These are phyloP conservation scores for Halcyon leucocephala DNA, from an alignment of 2,797 vertebrate genomes.

Conservation along the genomic window DNA sequence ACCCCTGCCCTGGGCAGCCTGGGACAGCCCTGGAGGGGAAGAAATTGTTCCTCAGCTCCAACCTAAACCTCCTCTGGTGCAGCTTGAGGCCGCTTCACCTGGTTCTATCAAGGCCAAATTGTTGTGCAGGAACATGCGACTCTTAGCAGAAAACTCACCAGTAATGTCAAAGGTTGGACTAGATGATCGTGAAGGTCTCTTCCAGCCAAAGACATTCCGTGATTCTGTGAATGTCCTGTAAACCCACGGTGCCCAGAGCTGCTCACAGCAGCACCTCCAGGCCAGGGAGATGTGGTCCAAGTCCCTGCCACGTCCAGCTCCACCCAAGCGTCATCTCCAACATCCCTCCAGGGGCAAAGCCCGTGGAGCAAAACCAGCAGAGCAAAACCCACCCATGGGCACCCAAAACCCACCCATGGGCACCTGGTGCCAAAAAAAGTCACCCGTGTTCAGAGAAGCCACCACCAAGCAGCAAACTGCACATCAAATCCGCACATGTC, in stretches of 20 bases:
- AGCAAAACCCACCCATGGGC: neutral
- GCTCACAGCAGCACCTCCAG: neutral
- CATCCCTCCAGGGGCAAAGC: neutral
- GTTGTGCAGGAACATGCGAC: fast-evolving
- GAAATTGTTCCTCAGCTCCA: neutral
- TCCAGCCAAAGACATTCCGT: too few species aligned
- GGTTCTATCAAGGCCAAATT: neutral
- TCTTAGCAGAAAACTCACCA: neutral
- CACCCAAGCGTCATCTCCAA: neutral
- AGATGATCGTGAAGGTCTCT: too few species aligned
- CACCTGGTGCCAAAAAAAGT: neutral
- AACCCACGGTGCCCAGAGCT: neutral
- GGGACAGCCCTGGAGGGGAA: too few species aligned
- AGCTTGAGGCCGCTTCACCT: neutral
- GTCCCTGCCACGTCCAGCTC: neutral
- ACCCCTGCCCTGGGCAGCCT: too few species aligned
- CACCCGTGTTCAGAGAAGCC: fast-evolving
- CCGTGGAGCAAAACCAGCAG: neutral
- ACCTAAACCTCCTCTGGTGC: neutral
- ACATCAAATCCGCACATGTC: fast-evolving
- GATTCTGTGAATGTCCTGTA: neutral
- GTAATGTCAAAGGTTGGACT: neutral
- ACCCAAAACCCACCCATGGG: neutral
- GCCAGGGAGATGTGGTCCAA: neutral
- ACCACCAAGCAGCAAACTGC: neutral